Conservation (phyloP, 2,888 invertebrate species). For the Lasioglossum figueresi region DNA sequence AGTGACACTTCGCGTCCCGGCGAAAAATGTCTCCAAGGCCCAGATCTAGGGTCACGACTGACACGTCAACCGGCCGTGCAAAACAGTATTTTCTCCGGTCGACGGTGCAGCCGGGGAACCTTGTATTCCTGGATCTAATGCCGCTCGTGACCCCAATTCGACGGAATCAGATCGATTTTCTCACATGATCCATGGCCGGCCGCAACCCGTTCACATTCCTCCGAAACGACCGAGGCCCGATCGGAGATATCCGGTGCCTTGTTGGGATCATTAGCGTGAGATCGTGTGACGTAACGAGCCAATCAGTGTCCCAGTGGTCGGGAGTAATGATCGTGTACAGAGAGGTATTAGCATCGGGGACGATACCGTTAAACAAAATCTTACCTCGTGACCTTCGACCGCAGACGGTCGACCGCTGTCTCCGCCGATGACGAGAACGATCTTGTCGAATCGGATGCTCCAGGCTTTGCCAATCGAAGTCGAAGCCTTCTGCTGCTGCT, state of each 20-base stretch:
- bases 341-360: constrained; percentile 79
- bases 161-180: constrained; percentile 65
- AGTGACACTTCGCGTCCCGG: background rate
- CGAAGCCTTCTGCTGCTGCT: constrained; percentile 10
- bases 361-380: constrained; percentile 83
- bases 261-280: constrained; percentile 82
- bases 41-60: constrained; percentile 12
- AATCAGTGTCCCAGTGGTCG: constrained; percentile 78
- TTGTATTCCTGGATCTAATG: constrained; percentile 31
- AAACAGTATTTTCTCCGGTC: constrained; percentile 9
- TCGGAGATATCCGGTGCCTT: constrained; percentile 80
- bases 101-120: background rate
- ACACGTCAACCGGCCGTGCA: constrained; percentile 6
- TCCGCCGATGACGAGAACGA: constrained; percentile 71
- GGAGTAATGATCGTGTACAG: constrained; percentile 79
- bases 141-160: constrained; percentile 38
- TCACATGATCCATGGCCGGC: constrained; percentile 55
- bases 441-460: constrained; percentile 59
- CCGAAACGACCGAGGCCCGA: constrained; percentile 72
- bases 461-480: constrained; percentile 39
- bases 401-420: constrained; percentile 40
- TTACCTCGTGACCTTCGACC: constrained; percentile 80
- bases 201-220: constrained; percentile 71
- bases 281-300: constrained; percentile 82
- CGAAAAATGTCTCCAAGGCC: background rate